Evolutionary conservation across 2,113 vertebrate genomes (phyloP).

Genomic region (Pseudopipra pipra): DNA sequence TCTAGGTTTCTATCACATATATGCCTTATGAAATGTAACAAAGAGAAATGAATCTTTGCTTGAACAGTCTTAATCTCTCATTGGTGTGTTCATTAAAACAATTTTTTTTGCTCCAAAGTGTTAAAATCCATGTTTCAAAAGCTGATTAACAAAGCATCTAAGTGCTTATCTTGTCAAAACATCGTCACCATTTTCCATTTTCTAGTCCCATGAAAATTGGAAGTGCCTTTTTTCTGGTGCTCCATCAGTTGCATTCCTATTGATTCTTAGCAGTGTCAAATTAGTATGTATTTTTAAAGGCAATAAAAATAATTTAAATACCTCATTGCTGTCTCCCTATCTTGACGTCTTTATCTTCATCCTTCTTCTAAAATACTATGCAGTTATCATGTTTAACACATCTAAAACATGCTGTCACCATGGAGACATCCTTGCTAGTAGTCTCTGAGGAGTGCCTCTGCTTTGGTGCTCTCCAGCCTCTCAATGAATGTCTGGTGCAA

Average conservation of each 20-base stretch:
- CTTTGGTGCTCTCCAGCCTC: background rate
- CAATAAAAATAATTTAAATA: background rate
- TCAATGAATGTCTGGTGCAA: background rate
- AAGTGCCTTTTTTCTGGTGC: background rate
- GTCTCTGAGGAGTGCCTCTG: background rate
- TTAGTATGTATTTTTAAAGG: background rate
- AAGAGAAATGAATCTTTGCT: background rate
- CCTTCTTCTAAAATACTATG: background rate
- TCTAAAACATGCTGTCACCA: background rate
- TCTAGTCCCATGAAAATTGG: background rate
- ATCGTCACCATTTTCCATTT: background rate
- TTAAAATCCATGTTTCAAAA: background rate
- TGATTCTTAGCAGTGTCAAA: background rate
- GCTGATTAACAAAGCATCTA: background rate
- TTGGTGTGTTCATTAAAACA: background rate
- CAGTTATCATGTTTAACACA: background rate
- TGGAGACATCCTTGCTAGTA: background rate
- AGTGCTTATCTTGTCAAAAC: background rate
- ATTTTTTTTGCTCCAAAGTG: background rate
- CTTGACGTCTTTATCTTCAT: background rate
- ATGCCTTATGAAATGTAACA: background rate
- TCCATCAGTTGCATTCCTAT: background rate
- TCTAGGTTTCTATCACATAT: background rate
- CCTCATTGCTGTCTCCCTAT: background rate
- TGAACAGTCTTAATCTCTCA: background rate